Evolutionary conservation across 2,888 invertebrate species (phyloP), one percentile per base, ranked within the genome.

Genomic region (Crossocerus cetratus): DNA sequence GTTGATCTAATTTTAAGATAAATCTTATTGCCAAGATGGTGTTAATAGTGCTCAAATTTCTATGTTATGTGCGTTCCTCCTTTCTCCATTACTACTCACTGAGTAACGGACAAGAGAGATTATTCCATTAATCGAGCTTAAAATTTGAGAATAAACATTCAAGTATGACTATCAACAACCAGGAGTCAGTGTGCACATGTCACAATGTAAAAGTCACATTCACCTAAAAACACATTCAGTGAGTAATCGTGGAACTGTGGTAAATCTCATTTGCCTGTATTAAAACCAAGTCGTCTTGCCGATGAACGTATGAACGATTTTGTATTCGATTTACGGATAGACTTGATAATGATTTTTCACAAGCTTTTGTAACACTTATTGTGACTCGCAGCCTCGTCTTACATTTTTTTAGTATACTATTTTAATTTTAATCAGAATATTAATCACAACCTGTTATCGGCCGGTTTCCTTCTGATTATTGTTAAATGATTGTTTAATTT

Each of bases 231-330:
- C 49, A 49, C 4, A 32, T 68, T 72, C 65, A 66, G 16, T 70
- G 67, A 65, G 65, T 69, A 69, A 61, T 68, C 62, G 49, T 59
- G 55, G 49, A 54, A 60, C 70, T 66, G n/a, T n/a, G 66, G 23
- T 58, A 68, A 61, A 62, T 69, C 64, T 56, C 56, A 57, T 65
- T 70, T 70, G 56, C 64, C 65, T 74, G 56, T 72, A 76, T 64
- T 69, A 62, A 69, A 76, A 69, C 74, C 74, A 42, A 43, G 72
- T 68, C 67, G 69, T 76, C 78, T 80, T 80, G 79, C 79, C 79
- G 72, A n/a, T n/a, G n/a, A 74, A 16, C 21, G 57, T 55, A 58
- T 70, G 53, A 22, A 65, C 53, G 65, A 67, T 20, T 67, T 74
- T 63, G 66, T 72, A 60, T 60, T 74, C 49, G 56, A 64, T 61